Evolutionary conservation across 2,888 invertebrate genomes (phyloP), one percentile per base, ranked within the genome.

Genomic region (Phanerotoma sp.): DNA sequence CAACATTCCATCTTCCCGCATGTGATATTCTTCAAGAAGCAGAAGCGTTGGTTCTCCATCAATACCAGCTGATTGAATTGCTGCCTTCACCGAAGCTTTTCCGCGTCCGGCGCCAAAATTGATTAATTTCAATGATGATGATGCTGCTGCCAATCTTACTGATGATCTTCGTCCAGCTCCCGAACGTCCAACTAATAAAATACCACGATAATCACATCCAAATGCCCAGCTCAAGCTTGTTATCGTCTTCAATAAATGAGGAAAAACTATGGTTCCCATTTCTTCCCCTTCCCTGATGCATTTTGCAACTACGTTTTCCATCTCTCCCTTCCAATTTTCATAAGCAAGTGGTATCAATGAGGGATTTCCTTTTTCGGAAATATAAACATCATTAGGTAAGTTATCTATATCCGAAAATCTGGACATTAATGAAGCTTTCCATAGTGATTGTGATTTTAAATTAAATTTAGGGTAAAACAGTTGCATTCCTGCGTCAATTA

Each of bases 11-110:
- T 84, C 79, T 61, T 86, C 84, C 15, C 84, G 79, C 18, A 91
- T 79, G 77, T 93, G 89, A 70, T 87, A 86, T 68, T 95, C 93
- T 71, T 95, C 93, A 9, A 95, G 78, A n/a, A 93, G 69, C 37
- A 95, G 78, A 48, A 89, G 84, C 0, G 87, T 86, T 68, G 87
- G 83, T 72, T 92, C 87, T 13, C 87, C 87, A 53, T 93, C 92
- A 42, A 93, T 78, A 20, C 89, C 92, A n/a, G 90, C 86, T 37
- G 80, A 75, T 77, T 91, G 85, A 0, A 93, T 83, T 1, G 93
- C 88, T 10, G 90, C 87, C 67, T 91, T 83, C 32, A 95, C 82
- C 0, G 96, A 93, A 45, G 85, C 84, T 38, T 95, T 96, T 25
- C 89, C 85, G 62, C 86, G 81, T 0, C 93, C 93, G 25, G 77